These are phyloP conservation scores for Hypocryptadius cinnamomeus DNA, from an alignment of 2,113 vertebrate species.

Conservation along the genomic window DNA sequence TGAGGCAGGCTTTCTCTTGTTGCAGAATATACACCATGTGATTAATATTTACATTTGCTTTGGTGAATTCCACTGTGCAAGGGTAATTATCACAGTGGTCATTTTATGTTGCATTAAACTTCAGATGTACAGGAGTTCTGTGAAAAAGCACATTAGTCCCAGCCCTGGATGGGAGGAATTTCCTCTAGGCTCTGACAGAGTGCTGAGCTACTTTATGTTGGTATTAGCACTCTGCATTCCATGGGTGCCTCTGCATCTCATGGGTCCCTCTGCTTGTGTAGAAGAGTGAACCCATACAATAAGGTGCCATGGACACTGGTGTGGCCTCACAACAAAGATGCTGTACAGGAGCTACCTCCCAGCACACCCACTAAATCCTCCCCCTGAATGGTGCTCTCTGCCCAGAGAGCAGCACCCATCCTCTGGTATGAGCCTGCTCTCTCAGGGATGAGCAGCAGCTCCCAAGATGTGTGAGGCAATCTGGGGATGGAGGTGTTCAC, in stretches of 20 bases:
- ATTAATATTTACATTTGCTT: background rate
- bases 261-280: background rate
- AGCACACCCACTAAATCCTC: background rate
- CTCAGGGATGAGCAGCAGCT: rapidly evolving
- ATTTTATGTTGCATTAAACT: background rate
- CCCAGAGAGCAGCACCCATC: background rate
- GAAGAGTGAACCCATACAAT: background rate
- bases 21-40: background rate
- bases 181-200: background rate
- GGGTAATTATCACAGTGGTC: background rate
- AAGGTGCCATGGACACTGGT: background rate
- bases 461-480: rapidly evolving
- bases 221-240: background rate
- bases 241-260: background rate
- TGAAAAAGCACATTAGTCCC: background rate
- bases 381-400: background rate
- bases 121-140: background rate
- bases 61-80: background rate
- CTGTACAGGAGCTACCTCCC: background rate
- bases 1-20: background rate
- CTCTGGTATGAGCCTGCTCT: background rate
- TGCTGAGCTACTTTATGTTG: background rate
- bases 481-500: background rate
- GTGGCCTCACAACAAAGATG: background rate
- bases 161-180: background rate